These are phyloP conservation scores for Indicator maculatus DNA, from an alignment of 2,113 vertebrate species.

Conservation along the genomic window DNA sequence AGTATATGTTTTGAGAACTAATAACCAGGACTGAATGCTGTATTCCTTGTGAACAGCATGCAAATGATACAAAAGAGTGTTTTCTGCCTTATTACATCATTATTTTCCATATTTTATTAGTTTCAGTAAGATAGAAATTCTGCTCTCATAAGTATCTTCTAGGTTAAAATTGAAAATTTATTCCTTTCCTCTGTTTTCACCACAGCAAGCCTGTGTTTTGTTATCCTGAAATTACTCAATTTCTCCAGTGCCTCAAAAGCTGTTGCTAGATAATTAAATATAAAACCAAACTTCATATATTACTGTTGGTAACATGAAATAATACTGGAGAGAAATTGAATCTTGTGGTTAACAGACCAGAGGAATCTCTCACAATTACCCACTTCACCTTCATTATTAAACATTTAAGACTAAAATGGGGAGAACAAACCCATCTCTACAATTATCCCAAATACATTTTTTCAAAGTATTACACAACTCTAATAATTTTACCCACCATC, in stretches of 20 bases:
- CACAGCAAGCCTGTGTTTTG: not conserved
- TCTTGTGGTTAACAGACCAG: not conserved
- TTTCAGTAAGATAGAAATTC: not conserved
- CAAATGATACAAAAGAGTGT: not conserved
- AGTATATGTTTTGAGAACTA: not conserved
- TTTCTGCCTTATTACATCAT: not conserved
- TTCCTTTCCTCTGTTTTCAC: not conserved
- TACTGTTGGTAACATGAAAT: not conserved
- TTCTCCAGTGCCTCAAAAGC: not conserved
- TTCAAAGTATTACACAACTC: not conserved
- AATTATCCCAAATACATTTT: not conserved
- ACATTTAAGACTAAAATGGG: not conserved
- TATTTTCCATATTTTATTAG: not conserved
- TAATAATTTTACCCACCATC: not conserved
- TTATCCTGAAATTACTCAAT: not conserved
- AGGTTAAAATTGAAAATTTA: not conserved
- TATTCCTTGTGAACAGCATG: not conserved
- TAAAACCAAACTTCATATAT: not conserved
- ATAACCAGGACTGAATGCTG: not conserved
- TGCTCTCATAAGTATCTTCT: not conserved
- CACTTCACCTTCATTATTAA: not conserved
- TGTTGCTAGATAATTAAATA: not conserved
- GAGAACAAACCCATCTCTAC: not conserved
- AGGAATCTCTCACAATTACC: not conserved
- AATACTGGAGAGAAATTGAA: not conserved